phyloP scores from a whole-genome alignment of 2,113 vertebrate genomes.

The Prietella phreatophila region DNA sequence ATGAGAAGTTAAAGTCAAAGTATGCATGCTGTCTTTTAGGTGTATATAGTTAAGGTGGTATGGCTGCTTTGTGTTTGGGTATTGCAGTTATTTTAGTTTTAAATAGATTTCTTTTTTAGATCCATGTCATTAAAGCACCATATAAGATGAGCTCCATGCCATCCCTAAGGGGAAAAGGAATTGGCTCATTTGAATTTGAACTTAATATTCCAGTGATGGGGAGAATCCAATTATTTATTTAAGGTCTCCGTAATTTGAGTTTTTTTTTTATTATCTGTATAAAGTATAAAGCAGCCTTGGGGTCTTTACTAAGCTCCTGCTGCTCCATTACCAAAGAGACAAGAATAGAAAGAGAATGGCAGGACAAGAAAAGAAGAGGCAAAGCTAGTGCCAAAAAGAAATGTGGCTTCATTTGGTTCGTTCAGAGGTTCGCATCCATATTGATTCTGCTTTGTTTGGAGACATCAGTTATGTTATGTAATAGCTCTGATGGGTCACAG shows the following conservation, averaged over 20 bases:
- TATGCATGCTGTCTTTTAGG: background rate
- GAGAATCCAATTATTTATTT: conserved; percentile 68
- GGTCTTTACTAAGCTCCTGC: background rate
- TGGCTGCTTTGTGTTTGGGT: conserved; percentile 3
- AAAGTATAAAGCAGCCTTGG: conserved; percentile 26
- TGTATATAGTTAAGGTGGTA: background rate
- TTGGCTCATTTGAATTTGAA: conserved; percentile 59
- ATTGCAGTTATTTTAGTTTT: background rate
- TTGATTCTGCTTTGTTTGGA: conserved; percentile 12
- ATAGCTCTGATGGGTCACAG: too few species aligned
- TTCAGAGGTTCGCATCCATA: background rate
- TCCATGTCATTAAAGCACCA: conserved; percentile 19
- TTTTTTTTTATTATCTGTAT: conserved; percentile 49
- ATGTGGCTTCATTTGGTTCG: background rate
- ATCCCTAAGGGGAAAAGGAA: conserved; percentile 58
- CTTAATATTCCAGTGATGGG: conserved; percentile 46
- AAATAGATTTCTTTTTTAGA: conserved; percentile 16
- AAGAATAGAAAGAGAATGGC: background rate
- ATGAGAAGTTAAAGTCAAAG: background rate
- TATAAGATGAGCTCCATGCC: conserved; percentile 58
- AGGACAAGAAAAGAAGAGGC: background rate
- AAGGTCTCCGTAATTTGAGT: conserved; percentile 47
- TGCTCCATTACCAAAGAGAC: conserved; percentile 19
- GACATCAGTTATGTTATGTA: background rate
- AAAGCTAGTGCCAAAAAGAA: background rate